phyloP scores from a whole-genome alignment of 2,888 invertebrate genomes.

The Drosophila leonis region DNA sequence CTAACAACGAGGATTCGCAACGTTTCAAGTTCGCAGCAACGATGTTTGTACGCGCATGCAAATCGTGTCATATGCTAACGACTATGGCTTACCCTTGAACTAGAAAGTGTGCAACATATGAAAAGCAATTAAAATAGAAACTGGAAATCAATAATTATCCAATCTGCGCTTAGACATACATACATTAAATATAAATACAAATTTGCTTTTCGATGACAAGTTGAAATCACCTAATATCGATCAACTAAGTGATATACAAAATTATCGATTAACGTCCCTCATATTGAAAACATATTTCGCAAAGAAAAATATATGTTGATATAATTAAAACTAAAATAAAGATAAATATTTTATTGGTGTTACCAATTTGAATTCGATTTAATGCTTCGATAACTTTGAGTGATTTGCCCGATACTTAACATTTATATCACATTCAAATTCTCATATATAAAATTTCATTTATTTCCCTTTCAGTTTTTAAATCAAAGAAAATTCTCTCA shows the following conservation, averaged over 20 bases:
- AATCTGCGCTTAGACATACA: not conserved
- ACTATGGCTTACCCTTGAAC: constrained; percentile 1
- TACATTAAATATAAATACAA: not conserved
- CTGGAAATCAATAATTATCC: not conserved
- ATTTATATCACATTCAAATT: not conserved
- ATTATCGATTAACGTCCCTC: too few species aligned
- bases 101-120: not conserved
- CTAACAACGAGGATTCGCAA: not conserved
- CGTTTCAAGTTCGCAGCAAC: not conserved
- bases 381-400: not conserved
- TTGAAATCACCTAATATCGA: not conserved
- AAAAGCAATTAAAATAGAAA: not conserved
- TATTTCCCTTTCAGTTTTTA: not conserved
- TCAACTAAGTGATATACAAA: too few species aligned
- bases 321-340: too few species aligned
- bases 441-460: too few species aligned
- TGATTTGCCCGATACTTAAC: not conserved
- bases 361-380: too few species aligned
- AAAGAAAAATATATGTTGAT: not conserved
- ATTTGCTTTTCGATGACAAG: not conserved
- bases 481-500: not conserved
- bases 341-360: too few species aligned
- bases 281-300: not conserved
- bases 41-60: constrained; percentile 4
- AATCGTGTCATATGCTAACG: not conserved